These are phyloP conservation scores for Proisotoma minuta DNA, from an alignment of 2,888 invertebrate genomes.

Conservation along the genomic window DNA sequence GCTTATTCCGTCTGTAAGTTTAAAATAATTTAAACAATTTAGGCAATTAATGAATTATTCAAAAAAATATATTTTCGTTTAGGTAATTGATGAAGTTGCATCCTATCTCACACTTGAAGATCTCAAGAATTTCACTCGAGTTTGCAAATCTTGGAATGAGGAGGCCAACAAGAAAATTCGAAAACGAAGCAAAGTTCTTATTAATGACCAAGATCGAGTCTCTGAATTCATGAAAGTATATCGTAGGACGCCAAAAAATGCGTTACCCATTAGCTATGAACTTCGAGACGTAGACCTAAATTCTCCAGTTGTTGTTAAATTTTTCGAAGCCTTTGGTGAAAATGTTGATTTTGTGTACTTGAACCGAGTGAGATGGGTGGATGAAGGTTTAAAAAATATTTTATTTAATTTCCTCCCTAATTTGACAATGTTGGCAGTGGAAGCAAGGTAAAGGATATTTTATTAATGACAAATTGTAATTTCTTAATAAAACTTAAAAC, in stretches of 20 bases:
- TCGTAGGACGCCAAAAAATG: not conserved
- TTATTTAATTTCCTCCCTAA: constrained; percentile 36
- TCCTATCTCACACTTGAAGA: constrained; percentile 35
- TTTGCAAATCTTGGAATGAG: constrained; percentile 37
- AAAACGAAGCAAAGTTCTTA: constrained; percentile 27
- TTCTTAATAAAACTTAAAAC: too few relatives aligned
- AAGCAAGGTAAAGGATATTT: too few relatives aligned
- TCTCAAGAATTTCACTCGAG: constrained; percentile 36
- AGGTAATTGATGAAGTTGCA: constrained; percentile 33
- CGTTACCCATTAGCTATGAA: constrained; percentile 25
- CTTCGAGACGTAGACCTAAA: constrained; percentile 35
- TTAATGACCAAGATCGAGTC: constrained; percentile 29
- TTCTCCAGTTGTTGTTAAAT: constrained; percentile 25
- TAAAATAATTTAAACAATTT: not conserved
- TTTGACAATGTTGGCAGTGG: constrained; percentile 32
- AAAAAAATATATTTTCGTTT: not conserved
- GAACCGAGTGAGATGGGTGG: constrained; percentile 39
- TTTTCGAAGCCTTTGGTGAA: constrained; percentile 28
- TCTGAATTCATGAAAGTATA: constrained; percentile 15
- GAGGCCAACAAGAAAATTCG: constrained; percentile 31
- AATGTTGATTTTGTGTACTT: constrained; percentile 34
- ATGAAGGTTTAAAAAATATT: constrained; percentile 27
- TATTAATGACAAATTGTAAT: too few relatives aligned
- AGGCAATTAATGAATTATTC: not conserved
- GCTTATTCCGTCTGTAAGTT: constrained; percentile 34